Evolutionary conservation across 1,140 invertebrate species (phyloP), one percentile per base, ranked within the genome.

Genomic region (Aphidius ervi): DNA sequence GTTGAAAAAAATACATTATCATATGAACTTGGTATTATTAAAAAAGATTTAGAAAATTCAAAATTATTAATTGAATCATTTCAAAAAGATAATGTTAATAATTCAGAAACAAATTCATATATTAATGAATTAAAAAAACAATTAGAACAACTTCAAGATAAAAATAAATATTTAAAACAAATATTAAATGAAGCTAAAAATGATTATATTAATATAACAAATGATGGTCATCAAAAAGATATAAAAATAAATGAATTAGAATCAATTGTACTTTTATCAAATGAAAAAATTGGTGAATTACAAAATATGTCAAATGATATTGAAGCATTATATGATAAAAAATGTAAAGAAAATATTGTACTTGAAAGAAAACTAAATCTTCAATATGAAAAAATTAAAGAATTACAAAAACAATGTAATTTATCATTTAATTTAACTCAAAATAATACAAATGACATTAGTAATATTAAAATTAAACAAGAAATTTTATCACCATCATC

Each of bases 131-230:
- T 79, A 10, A 65, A 69, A 45, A 59, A 59, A 5, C 70, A 78
- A 60, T 65, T 62, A 3, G 20, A 6, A 0, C 41, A 62, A n/a
- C 5, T 76, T 5, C 47, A 39, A 6, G 48, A 57, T 5, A 72
- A 73, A 49, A 67, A 76, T 53, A 54, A 78, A 70, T 73, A 70
- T 46, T 55, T 78, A 0, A 79, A 73, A 67, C 39, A 65, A 7
- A 67, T 76, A 41, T 63, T 80, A 6, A 74, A 80, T 58, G 74
- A 78, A 59, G 78, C 78, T 0, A 77, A 78, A 63, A 62, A 73
- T 46, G 78, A 80, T 10, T 78, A 72, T 40, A 70, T 78, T 31
- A 20, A 41, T 1, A 65, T 74, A 9, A 70, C 58, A 0, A 57
- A 63, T 39, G 63, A 76, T 41, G 57, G 67, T 39, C 48, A 55